A percentile compares a stretch with the other conserved stretches of the same genome.
These are phyloP conservation scores for Nyctalus aviator DNA, from an alignment of 2,797 vertebrate species.

Conservation along the genomic window DNA sequence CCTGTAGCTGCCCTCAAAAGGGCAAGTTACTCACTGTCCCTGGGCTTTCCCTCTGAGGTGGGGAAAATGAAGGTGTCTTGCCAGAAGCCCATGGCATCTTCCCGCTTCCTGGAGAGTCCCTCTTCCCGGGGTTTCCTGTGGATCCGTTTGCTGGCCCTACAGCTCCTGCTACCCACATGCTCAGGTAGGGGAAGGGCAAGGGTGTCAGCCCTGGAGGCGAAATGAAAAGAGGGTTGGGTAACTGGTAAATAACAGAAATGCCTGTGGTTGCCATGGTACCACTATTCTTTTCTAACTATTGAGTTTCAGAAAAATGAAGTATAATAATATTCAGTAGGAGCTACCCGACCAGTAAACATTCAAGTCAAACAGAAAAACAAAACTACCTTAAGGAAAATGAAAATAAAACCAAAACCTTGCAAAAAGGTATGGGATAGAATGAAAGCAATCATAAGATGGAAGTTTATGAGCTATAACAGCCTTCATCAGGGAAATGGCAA, in stretches of 20 bases:
- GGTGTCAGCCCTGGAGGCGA: too few species aligned
- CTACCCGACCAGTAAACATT: too few species aligned
- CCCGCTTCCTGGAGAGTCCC: too few species aligned
- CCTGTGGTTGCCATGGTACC: too few species aligned
- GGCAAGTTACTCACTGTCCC: accelerated
- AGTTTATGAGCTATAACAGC: neutral
- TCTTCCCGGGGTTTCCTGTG: neutral
- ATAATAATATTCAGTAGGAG: too few species aligned
- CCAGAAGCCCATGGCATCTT: too few species aligned
- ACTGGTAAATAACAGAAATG: too few species aligned
- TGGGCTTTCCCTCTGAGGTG: neutral
- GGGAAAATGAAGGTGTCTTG: neutral
- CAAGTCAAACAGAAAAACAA: too few species aligned
- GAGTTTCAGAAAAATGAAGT: too few species aligned
- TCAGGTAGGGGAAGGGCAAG: conserved; percentile 51
- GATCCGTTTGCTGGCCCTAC: neutral
- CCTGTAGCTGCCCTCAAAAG: too few species aligned
- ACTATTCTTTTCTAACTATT: too few species aligned
- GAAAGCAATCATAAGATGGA: neutral
- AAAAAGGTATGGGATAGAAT: neutral
- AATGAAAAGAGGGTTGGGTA: too few species aligned
- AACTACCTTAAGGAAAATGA: neutral
- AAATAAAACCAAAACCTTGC: neutral
- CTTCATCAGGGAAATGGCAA: neutral
- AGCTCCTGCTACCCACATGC: neutral